These are phyloP conservation scores for Drosophila kuntzei DNA, from an alignment of 2,888 invertebrate species.

Conservation along the genomic window DNA sequence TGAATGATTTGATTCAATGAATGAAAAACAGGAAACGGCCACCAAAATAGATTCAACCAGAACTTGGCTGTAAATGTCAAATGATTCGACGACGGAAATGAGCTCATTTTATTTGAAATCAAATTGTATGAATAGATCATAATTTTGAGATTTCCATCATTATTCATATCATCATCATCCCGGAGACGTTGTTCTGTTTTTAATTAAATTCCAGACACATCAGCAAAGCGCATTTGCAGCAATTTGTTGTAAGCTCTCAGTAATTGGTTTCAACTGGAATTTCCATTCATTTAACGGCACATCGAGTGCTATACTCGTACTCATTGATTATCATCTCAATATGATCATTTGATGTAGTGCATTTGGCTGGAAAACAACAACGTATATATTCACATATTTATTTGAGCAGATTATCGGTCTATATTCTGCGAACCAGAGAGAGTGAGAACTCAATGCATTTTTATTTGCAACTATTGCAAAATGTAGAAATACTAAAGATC, in stretches of 20 bases:
- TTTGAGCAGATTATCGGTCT: slow-evolving; percentile 12
- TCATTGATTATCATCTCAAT: slow-evolving; percentile 70
- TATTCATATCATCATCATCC: slow-evolving; percentile 19
- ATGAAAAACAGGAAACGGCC: slow-evolving; percentile 66
- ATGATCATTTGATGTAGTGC: slow-evolving; percentile 72
- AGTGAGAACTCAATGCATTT: neutral
- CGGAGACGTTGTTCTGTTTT: slow-evolving; percentile 45
- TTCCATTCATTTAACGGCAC: slow-evolving; percentile 76
- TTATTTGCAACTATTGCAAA: slow-evolving; percentile 18
- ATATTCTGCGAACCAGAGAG: slow-evolving; percentile 6
- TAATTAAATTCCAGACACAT: slow-evolving; percentile 79
- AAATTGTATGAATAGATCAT: slow-evolving; percentile 59
- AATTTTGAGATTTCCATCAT: slow-evolving; percentile 56
- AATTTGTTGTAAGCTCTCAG: slow-evolving; percentile 47
- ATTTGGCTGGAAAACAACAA: slow-evolving; percentile 58
- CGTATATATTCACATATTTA: slow-evolving; percentile 22
- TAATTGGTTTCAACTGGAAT: slow-evolving; percentile 64
- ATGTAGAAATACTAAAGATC: neutral
- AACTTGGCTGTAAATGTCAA: slow-evolving; percentile 59
- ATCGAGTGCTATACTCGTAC: slow-evolving; percentile 46
- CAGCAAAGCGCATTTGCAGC: slow-evolving; percentile 44
- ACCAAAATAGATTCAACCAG: slow-evolving; percentile 43
- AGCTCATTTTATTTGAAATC: slow-evolving; percentile 72
- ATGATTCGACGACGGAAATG: slow-evolving; percentile 69
- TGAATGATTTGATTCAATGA: slow-evolving; percentile 65